Conservation (phyloP, 2,113 vertebrate species). For the Mixornis gularis region DNA sequence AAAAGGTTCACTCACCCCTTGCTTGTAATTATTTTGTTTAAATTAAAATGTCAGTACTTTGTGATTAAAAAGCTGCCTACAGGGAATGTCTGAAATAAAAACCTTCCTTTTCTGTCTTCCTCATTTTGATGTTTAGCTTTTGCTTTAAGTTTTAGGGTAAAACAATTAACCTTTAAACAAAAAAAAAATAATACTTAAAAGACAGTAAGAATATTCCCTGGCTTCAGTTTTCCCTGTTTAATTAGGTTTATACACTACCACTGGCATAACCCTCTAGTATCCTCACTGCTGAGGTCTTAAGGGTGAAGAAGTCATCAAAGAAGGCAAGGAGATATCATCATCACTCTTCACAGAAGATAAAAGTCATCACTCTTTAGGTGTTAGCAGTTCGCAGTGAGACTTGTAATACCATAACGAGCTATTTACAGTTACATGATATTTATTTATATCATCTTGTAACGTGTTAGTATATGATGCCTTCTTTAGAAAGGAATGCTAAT, state of each 20-base stretch:
- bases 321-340: background rate
- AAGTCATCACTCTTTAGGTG: background rate
- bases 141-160: background rate
- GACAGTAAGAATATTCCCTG: background rate
- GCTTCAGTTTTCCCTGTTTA: background rate
- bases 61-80: constrained; percentile 25
- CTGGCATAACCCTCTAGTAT: background rate
- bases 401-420: background rate
- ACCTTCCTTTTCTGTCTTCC: background rate
- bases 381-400: background rate
- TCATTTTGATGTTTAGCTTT: constrained; percentile 9
- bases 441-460: background rate
- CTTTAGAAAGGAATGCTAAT: background rate
- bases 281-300: background rate
- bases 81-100: background rate
- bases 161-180: constrained; percentile 23
- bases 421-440: background rate
- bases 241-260: background rate
- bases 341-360: background rate
- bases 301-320: background rate
- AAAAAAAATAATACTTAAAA: background rate
- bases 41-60: constrained; percentile 26
- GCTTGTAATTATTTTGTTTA: constrained; percentile 30
- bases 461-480: fast-evolving
- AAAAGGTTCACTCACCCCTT: background rate